Evolutionary conservation across 2,113 vertebrate species (phyloP).

Genomic region (Lonchura striata): DNA sequence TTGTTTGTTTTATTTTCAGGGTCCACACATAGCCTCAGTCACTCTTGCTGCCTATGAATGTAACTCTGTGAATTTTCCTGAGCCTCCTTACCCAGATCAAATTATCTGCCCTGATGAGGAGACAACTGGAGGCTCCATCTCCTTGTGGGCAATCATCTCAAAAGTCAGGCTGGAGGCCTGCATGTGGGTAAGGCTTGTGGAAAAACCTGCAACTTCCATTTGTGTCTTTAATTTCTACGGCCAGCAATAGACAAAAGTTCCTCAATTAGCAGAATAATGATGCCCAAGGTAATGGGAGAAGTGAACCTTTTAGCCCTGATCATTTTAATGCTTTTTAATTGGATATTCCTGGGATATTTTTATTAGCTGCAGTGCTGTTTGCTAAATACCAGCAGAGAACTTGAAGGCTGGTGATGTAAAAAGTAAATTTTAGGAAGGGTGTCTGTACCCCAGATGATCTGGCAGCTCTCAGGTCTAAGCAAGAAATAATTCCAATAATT

Average conservation of each 20-base stretch:
- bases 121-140: conserved; percentile 75
- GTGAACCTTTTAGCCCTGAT: neutral
- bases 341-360: neutral
- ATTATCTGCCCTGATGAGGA: conserved; percentile 89
- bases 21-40: conserved; percentile 98
- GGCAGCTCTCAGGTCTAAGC: neutral
- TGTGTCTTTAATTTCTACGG: accelerated
- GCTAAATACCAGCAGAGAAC: neutral
- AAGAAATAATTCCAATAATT: neutral
- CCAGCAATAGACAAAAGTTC: neutral
- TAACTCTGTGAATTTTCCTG: conserved; percentile 93
- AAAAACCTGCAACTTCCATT: neutral
- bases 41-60: conserved; percentile 98
- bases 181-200: conserved; percentile 92
- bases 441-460: neutral
- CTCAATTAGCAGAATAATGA: neutral
- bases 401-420: neutral
- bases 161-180: conserved; percentile 99
- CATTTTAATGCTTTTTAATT: neutral
- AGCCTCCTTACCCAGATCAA: conserved; percentile 95
- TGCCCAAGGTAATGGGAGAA: neutral
- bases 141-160: conserved; percentile 94
- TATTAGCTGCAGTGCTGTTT: neutral
- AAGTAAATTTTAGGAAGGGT: neutral
- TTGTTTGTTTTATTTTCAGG: conserved; percentile 72